A percentile compares a stretch with the other conserved stretches of the same genome.
Evolutionary conservation across 2,797 vertebrate species (phyloP).

Genomic region (Myoxocephalus aenaeus): DNA sequence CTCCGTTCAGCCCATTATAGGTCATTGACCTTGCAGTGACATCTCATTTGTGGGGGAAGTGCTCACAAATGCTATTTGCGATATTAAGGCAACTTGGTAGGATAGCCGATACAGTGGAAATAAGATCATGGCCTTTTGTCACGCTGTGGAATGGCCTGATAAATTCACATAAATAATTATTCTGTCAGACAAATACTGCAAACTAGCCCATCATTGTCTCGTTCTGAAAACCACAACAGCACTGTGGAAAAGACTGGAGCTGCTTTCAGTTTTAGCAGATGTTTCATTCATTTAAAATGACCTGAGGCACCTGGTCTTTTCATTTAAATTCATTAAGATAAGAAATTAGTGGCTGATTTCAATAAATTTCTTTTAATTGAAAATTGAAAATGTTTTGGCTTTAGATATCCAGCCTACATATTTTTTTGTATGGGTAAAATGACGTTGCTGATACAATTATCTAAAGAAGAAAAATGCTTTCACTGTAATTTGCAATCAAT

Average conservation of each 20-base stretch:
- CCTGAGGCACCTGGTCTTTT: slow-evolving; percentile 14
- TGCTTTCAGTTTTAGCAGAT: background rate
- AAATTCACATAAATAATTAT: slow-evolving; percentile 1
- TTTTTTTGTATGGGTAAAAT: slow-evolving; percentile 20
- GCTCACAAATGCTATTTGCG: slow-evolving; percentile 6
- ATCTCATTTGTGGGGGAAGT: background rate
- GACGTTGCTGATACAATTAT: slow-evolving; percentile 3
- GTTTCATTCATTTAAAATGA: slow-evolving; percentile 21
- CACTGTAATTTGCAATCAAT: slow-evolving; percentile 11
- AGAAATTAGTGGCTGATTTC: slow-evolving; percentile 25
- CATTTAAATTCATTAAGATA: slow-evolving; percentile 9
- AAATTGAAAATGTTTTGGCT: slow-evolving; percentile 3
- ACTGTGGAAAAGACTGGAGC: slow-evolving; percentile 1
- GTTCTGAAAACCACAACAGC: background rate
- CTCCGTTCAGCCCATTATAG: slow-evolving; percentile 24
- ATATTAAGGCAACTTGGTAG: slow-evolving; percentile 15
- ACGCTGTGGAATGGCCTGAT: background rate
- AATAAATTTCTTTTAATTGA: slow-evolving; percentile 7
- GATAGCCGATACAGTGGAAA: slow-evolving; percentile 1
- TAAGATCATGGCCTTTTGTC: background rate
- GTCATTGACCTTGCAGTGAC: slow-evolving; percentile 42
- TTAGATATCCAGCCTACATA: background rate
- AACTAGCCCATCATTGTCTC: slow-evolving; percentile 5
- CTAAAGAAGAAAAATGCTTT: background rate
- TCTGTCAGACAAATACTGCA: background rate